Base-by-base conservation (phyloP, 2,113 vertebrate species). In the Rhinopomastus cyanomelas region DNA sequence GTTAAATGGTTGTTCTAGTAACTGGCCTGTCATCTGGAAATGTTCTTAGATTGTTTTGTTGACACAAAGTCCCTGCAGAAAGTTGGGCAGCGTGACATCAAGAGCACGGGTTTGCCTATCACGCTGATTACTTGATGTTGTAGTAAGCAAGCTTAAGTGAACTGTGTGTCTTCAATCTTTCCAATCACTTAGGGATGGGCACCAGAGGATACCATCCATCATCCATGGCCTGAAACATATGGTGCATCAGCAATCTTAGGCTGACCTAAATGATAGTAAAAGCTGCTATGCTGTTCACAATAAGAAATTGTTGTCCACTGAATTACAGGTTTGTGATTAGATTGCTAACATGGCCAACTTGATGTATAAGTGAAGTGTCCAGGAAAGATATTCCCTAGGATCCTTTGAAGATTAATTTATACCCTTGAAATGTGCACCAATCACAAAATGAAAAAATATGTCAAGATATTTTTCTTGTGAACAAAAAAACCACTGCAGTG, bases 111-210 rank as follows among this genome's bases (percentile, higher is more conserved):
- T 97, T 94, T 97, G 96, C 97, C 97, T 97, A 98, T 98, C 94
- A 97, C 95, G 42, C 96, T 98, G 98, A 98, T 98, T 98, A 98
- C 98, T 97, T 97, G 97, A 97, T 98, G 96, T 96, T 97, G 98
- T 97, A 97, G 97, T 97, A 97, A 98, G 97, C 97, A 98, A 98
- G 98, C 97, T 97, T 98, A 98, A 98, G 98, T 98, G 98, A 98
- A 98, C 98, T 98, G 98, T 97, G 97, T 97, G 97, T 98, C 98
- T 98, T 99, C 98, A 98, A 98, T 98, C 98, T 98, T 98, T 96
- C 97, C 98, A 98, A 98, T 98, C 98, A 99, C 98, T 98, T 98
- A 98, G 97, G 98, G 97, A 97, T 97, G 97, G 97, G 98, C 97
- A 98, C 97, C 98, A 97, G 98, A 96, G 97, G 97, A 97, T 95